Evolutionary conservation across 1,140 invertebrate species (phyloP).

Genomic region (Drosophila aff.): DNA sequence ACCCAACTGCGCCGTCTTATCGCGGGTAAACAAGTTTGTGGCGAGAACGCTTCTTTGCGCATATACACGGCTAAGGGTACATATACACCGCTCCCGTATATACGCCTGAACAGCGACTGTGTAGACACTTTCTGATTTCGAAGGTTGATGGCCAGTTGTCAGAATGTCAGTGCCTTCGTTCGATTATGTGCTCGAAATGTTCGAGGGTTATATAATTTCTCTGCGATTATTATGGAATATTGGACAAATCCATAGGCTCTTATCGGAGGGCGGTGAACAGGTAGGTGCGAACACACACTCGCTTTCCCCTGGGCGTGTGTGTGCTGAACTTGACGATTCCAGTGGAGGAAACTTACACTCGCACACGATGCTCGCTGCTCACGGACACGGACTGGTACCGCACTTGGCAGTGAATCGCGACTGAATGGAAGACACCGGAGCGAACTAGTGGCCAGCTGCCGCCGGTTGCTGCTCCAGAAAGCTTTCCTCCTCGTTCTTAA

Average conservation of each 20-base stretch:
- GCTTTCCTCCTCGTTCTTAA: conserved; percentile 41
- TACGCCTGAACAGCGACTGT: conserved; percentile 7
- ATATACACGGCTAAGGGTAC: conserved; percentile 19
- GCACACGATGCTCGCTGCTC: conserved; percentile 16
- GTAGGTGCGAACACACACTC: conserved; percentile 51
- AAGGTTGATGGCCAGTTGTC: conserved; percentile 17
- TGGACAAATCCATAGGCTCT: conserved; percentile 61
- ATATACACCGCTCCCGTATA: conserved; percentile 5
- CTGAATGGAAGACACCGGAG: conserved; percentile 34
- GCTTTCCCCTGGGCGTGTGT: conserved; percentile 1
- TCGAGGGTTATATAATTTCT: conserved; percentile 57
- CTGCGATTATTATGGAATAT: conserved; percentile 17
- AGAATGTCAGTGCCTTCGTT: conserved; percentile 15
- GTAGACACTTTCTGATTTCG: conserved; percentile 9
- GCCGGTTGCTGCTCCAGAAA: conserved; percentile 65
- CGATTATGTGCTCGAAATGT: conserved; percentile 36
- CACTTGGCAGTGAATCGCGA: conserved; percentile 70
- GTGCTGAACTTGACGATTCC: conserved; percentile 35
- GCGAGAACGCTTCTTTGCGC: conserved; percentile 27
- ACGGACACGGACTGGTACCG: conserved; percentile 37
- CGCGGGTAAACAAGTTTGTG: conserved; percentile 60
- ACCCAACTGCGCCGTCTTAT: conserved; percentile 57
- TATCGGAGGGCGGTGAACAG: conserved; percentile 67
- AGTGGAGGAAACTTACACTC: conserved; percentile 29
- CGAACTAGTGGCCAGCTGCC: conserved; percentile 21